Conservation (phyloP, 2,888 invertebrate genomes). For the Piscicola geometra region DNA sequence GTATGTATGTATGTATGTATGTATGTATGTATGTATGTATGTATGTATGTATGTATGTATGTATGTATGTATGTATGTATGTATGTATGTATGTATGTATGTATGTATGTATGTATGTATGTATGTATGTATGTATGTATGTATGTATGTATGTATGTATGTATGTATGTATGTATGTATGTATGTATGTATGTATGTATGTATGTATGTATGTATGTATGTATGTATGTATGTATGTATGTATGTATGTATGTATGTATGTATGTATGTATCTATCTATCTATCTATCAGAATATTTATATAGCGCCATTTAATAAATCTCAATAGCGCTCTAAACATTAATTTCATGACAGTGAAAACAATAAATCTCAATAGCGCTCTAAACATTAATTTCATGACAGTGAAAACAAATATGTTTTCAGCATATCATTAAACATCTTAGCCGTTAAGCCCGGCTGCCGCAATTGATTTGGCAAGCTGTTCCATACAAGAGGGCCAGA, state of each 20-base stretch:
- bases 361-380: too few relatives aligned
- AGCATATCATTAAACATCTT: too few relatives aligned
- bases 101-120: conserved; percentile 18
- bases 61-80: conserved; percentile 4
- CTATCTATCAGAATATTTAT: neutral
- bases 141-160: conserved; percentile 18
- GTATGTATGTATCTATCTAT: conserved; percentile 11
- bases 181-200: conserved; percentile 18
- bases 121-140: conserved; percentile 18
- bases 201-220: conserved; percentile 18
- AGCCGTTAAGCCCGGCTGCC: too few relatives aligned
- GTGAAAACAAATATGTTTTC: too few relatives aligned
- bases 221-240: conserved; percentile 15
- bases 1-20: conserved; percentile 18
- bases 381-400: too few relatives aligned
- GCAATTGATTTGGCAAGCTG: too few relatives aligned
- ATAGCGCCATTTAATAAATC: too few relatives aligned
- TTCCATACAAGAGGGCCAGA: too few relatives aligned
- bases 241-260: conserved; percentile 18
- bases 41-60: conserved; percentile 2
- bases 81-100: neutral
- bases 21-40: conserved; percentile 1
- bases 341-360: too few relatives aligned
- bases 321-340: too few relatives aligned
- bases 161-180: conserved; percentile 18